These are phyloP conservation scores for Thalassophryne amazonica DNA, from an alignment of 2,797 vertebrate genomes.

Conservation along the genomic window DNA sequence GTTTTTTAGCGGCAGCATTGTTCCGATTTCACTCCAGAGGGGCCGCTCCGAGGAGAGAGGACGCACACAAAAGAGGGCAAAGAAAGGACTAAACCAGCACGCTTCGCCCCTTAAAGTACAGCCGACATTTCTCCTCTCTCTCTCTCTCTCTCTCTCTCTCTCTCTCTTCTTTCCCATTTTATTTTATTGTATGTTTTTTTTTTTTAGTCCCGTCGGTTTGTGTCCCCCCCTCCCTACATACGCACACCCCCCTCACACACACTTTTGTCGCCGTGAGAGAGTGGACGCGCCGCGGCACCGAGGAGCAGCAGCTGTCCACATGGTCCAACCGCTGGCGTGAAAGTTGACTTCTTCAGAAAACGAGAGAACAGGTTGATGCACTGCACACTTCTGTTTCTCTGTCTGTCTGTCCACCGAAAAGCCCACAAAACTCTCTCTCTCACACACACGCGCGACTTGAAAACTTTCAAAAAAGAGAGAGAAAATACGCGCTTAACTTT, in stretches of 20 bases:
- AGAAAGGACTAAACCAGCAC: constrained; percentile 77
- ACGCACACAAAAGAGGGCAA: constrained; percentile 69
- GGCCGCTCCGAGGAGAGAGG: constrained; percentile 74
- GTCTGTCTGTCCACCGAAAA: constrained; percentile 36
- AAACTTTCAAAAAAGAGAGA: no score
- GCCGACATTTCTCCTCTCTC: constrained; percentile 67
- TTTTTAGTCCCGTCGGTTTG: constrained; percentile 61
- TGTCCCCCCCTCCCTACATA: constrained; percentile 42
- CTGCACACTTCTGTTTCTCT: constrained; percentile 40
- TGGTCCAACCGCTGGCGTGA: constrained; percentile 84
- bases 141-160: constrained; percentile 53
- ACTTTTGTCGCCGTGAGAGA: constrained; percentile 67
- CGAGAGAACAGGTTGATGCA: constrained; percentile 84
- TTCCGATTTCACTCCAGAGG: constrained; percentile 80
- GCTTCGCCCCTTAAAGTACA: constrained; percentile 69
- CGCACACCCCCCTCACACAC: no score
- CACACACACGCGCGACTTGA: no score
- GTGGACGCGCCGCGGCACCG: constrained; percentile 77
- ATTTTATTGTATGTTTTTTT: constrained; percentile 22
- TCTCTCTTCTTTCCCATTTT: constrained; percentile 42
- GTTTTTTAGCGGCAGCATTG: constrained; percentile 80
- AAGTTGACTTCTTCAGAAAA: constrained; percentile 84
- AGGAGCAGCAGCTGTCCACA: constrained; percentile 82
- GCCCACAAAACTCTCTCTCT: constrained; percentile 31
- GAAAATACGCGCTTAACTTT: background rate